phyloP scores from a whole-genome alignment of 2,888 invertebrate genomes.

The Neuroscelio doddi region DNA sequence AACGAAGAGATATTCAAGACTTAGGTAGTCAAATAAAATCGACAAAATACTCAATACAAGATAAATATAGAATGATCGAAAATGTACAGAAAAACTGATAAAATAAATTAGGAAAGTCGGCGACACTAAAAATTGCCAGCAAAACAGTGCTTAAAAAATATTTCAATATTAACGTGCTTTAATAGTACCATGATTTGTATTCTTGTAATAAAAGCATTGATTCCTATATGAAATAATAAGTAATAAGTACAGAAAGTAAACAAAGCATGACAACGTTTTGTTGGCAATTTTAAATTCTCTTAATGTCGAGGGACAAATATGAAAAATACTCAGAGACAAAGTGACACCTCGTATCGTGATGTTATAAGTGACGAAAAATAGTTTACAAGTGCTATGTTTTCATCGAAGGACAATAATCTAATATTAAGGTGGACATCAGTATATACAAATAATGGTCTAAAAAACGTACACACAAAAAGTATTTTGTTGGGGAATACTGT shows the following conservation, averaged over 20 bases:
- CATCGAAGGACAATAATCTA: slow-evolving; percentile 72
- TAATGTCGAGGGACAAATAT: not conserved
- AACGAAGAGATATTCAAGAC: slow-evolving; percentile 7
- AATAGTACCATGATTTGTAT: too few relatives aligned
- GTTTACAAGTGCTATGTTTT: slow-evolving; percentile 66
- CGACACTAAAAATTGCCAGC: too few relatives aligned
- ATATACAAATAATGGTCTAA: not conserved
- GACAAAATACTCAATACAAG: slow-evolving; percentile 1
- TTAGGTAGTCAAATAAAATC: slow-evolving; percentile 11
- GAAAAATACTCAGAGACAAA: slow-evolving; percentile 29
- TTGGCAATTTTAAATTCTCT: slow-evolving; percentile 17
- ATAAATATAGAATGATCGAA: too few relatives aligned
- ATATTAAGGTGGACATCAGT: slow-evolving; percentile 62
- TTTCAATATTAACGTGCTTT: too few relatives aligned
- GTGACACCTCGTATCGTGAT: slow-evolving; percentile 17
- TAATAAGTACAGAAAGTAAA: too few relatives aligned
- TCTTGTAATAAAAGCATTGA: too few relatives aligned
- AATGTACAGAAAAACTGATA: slow-evolving; percentile 9
- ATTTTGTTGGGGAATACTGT: not conserved
- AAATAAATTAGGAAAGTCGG: slow-evolving; percentile 23
- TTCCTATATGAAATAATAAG: too few relatives aligned
- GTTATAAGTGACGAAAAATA: slow-evolving; percentile 16
- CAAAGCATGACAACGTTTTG: slow-evolving; percentile 17
- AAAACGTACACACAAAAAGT: not conserved
- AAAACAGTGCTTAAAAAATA: too few relatives aligned